Percentiles rank a stretch among this genome's conserved stretches.
phyloP scores from a whole-genome alignment of 2,888 invertebrate species.

The Caenorhabditis becei region DNA sequence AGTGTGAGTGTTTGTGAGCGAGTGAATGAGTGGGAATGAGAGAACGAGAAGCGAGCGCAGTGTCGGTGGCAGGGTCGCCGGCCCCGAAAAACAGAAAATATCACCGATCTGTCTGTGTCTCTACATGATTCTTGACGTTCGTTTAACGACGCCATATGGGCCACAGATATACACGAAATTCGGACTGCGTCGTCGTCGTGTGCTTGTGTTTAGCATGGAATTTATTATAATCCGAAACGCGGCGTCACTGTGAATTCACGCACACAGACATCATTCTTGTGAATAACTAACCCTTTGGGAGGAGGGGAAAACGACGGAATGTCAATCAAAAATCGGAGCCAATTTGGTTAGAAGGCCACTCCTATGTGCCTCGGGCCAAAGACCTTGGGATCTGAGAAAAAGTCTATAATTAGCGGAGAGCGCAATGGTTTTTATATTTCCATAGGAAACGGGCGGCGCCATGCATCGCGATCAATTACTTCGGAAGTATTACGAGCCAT shows the following conservation, averaged over 20 bases:
- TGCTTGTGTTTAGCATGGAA: slow-evolving; percentile 32
- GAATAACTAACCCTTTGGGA: slow-evolving; percentile 15
- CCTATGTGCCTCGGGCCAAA: neutral
- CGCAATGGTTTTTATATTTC: neutral
- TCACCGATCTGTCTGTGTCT: slow-evolving; percentile 52
- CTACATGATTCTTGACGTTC: slow-evolving; percentile 21
- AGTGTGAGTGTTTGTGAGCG: slow-evolving; percentile 39
- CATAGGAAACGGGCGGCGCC: neutral
- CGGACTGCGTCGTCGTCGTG: slow-evolving; percentile 16
- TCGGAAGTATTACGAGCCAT: neutral
- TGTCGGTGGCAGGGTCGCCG: slow-evolving; percentile 16
- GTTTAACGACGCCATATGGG: slow-evolving; percentile 33
- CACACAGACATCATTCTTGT: neutral
- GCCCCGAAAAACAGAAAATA: slow-evolving; percentile 32
- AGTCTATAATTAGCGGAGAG: slow-evolving; percentile 15
- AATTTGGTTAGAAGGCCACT: slow-evolving; percentile 33
- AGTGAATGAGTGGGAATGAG: slow-evolving; percentile 37
- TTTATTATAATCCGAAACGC: slow-evolving; percentile 41
- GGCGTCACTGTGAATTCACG: neutral
- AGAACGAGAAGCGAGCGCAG: slow-evolving; percentile 15
- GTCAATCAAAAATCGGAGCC: slow-evolving; percentile 55
- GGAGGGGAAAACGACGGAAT: slow-evolving; percentile 3
- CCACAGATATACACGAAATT: slow-evolving; percentile 13
- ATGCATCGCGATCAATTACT: too few relatives aligned
- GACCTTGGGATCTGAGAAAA: neutral